Evolutionary conservation across 2,888 invertebrate genomes (phyloP).

Genomic region (Drosophila conformis): DNA sequence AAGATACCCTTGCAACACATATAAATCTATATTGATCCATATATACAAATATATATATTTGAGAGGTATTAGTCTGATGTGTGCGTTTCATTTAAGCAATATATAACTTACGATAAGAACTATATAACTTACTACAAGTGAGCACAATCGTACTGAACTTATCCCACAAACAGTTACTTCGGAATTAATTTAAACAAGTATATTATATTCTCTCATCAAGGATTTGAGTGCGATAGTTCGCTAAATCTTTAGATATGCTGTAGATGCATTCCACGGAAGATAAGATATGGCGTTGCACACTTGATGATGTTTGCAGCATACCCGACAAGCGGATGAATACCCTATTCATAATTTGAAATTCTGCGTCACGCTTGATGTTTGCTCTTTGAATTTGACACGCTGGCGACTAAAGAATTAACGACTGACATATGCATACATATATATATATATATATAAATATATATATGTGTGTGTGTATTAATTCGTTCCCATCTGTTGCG

Average conservation of each 20-base stretch:
- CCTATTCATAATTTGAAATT: conserved; percentile 24
- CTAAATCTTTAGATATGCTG: not conserved
- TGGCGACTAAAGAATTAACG: conserved; percentile 27
- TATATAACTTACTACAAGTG: not conserved
- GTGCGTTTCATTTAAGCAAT: not conserved
- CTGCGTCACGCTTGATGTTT: conserved; percentile 18
- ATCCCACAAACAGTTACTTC: not conserved
- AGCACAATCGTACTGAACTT: not conserved
- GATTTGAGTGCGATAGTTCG: not conserved
- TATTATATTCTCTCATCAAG: not conserved
- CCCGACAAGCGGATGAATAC: not conserved
- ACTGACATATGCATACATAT: conserved; percentile 10
- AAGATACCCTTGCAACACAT: conserved; percentile 13
- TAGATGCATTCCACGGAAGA: not conserved
- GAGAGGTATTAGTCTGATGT: too few species aligned
- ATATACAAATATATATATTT: not conserved
- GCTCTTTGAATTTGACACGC: conserved; percentile 20
- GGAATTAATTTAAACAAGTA: not conserved
- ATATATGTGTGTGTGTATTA: not conserved
- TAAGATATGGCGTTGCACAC: not conserved
- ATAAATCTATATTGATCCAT: not conserved
- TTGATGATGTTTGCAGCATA: not conserved
- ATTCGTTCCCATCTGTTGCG: not conserved
- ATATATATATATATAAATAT: not conserved
- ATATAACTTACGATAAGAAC: not conserved